Conservation (phyloP, 2,888 invertebrate genomes). For the Omphaloscelis lunosa region DNA sequence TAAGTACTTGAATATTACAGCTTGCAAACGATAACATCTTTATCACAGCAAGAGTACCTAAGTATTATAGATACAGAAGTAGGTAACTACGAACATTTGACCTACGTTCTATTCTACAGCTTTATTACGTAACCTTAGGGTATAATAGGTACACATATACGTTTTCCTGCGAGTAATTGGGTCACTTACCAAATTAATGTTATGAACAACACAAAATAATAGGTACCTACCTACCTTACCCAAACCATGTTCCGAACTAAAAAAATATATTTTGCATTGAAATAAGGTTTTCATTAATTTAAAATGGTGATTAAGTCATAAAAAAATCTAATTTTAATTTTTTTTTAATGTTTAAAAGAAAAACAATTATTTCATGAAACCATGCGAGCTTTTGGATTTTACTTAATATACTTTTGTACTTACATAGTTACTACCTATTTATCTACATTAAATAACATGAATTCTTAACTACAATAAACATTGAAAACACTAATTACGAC, state of each 20-base stretch:
- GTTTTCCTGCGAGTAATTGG: constrained; percentile 13
- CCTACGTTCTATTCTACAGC: background rate
- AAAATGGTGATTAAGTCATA: background rate
- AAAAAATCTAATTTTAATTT: too few relatives aligned
- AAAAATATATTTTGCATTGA: background rate
- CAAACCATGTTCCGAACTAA: too few relatives aligned
- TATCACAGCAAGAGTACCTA: background rate
- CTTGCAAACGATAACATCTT: background rate
- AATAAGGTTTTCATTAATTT: background rate
- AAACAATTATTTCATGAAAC: background rate
- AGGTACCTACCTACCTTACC: too few relatives aligned
- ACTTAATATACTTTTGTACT: background rate
- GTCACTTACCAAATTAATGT: background rate
- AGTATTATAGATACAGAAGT: background rate
- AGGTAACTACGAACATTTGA: background rate
- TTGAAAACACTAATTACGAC: background rate
- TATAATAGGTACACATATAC: background rate
- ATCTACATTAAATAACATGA: too few relatives aligned
- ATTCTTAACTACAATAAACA: background rate
- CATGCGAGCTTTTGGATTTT: background rate
- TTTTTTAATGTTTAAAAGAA: too few relatives aligned
- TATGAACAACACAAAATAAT: background rate
- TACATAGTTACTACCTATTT: background rate
- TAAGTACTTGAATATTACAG: background rate
- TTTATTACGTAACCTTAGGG: background rate